These are phyloP conservation scores for Diglossa cyanea DNA, from an alignment of 2,797 vertebrate genomes.

Conservation along the genomic window DNA sequence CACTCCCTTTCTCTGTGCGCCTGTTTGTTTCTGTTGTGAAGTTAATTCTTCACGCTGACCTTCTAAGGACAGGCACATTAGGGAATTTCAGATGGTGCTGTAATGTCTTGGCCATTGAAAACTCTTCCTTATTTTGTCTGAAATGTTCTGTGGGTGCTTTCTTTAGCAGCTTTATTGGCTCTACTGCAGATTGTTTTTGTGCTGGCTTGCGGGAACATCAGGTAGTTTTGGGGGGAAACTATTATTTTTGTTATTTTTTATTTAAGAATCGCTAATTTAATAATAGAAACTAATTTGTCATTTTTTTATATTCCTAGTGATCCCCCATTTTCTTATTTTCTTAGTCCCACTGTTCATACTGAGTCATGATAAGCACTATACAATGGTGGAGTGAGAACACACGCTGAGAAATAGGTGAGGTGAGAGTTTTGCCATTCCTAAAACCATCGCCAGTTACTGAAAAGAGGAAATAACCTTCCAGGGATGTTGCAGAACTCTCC, in stretches of 20 bases:
- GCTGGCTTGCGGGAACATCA: neutral
- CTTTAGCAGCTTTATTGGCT: constrained; percentile 29
- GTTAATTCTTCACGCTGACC: neutral
- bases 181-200: neutral
- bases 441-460: neutral
- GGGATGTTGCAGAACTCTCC: neutral
- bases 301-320: neutral
- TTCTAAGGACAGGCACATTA: constrained; percentile 34
- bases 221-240: neutral
- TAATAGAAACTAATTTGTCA: neutral
- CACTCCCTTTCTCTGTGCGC: neutral
- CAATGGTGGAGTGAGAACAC: neutral
- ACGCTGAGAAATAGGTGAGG: neutral
- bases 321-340: neutral
- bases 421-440: neutral
- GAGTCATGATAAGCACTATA: neutral
- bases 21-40: constrained; percentile 18
- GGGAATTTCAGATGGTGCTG: constrained; percentile 60
- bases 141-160: constrained; percentile 44
- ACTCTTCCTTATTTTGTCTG: constrained; percentile 61
- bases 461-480: neutral
- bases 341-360: neutral
- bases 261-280: neutral
- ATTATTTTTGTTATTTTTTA: neutral
- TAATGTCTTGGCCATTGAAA: constrained; percentile 60